These are phyloP conservation scores for Andrena camellia DNA, from an alignment of 2,888 invertebrate genomes.

Conservation along the genomic window DNA sequence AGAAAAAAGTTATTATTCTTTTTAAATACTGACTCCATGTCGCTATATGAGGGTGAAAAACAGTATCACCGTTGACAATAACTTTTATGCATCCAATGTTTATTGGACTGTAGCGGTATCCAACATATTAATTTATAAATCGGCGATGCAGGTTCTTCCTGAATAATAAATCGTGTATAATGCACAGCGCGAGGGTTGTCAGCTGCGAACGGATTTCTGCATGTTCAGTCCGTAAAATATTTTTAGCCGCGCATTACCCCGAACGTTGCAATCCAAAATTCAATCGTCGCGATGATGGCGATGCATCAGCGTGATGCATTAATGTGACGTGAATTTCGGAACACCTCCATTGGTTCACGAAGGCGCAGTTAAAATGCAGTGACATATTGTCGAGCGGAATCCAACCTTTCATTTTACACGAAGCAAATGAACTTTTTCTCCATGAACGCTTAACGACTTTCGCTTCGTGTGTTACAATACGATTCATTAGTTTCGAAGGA, in stretches of 20 bases:
- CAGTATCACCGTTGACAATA: neutral
- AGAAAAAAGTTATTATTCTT: too few species aligned
- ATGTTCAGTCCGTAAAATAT: conserved; percentile 22
- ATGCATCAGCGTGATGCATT: conserved; percentile 19
- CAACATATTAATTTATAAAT: neutral
- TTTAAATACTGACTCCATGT: too few species aligned
- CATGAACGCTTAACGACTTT: neutral
- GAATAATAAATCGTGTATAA: conserved; percentile 19
- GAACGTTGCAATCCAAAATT: conserved; percentile 51
- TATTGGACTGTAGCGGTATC: neutral
- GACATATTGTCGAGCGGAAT: neutral
- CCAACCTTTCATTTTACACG: neutral
- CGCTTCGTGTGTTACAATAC: neutral
- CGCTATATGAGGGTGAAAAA: too few species aligned
- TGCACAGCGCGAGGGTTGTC: neutral
- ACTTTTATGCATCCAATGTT: neutral
- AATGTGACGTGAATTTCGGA: conserved; percentile 19
- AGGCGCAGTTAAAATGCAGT: conserved; percentile 8
- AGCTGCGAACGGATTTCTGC: conserved; percentile 23
- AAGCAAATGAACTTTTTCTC: neutral
- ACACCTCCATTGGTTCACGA: conserved; percentile 11
- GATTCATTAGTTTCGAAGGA: neutral
- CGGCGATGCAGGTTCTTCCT: neutral
- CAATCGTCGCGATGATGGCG: conserved; percentile 41
- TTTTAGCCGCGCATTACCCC: conserved; percentile 41